Evolutionary conservation across 2,888 invertebrate species (phyloP).

Genomic region (Drosophila tripunctata): DNA sequence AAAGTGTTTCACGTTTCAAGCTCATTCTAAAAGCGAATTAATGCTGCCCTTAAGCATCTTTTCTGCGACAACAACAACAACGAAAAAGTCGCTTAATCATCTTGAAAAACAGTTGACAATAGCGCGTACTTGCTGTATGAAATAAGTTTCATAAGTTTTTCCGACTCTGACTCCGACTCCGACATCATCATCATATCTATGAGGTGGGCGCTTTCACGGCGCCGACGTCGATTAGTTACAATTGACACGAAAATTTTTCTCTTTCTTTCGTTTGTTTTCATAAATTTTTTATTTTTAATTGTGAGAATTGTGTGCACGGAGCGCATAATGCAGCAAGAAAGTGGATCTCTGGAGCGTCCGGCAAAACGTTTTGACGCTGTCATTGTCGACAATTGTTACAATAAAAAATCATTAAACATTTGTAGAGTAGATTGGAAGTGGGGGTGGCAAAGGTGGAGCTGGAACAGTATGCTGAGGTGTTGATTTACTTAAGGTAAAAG

Average conservation of each 20-base stretch:
- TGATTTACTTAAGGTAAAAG: constrained; percentile 20
- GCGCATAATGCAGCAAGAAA: constrained; percentile 54
- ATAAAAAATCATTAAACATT: constrained; percentile 52
- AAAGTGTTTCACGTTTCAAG: constrained; percentile 49
- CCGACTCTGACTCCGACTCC: constrained; percentile 24
- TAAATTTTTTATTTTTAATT: constrained; percentile 68
- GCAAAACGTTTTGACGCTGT: constrained; percentile 67
- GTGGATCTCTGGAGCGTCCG: constrained; percentile 58
- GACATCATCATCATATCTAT: constrained; percentile 7
- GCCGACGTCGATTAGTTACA: constrained; percentile 74
- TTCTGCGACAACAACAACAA: constrained; percentile 32
- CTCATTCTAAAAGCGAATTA: constrained; percentile 68
- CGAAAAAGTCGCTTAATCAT: constrained; percentile 65
- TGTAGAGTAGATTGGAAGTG: constrained; percentile 1
- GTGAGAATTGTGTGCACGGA: constrained; percentile 66
- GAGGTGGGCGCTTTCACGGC: constrained; percentile 73
- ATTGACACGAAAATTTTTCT: constrained; percentile 71
- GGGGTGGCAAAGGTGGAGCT: not conserved
- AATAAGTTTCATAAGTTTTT: constrained; percentile 63
- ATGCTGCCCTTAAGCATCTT: constrained; percentile 47
- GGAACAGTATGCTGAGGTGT: not conserved
- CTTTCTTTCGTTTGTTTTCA: constrained; percentile 58
- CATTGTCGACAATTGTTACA: constrained; percentile 70
- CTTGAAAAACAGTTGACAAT: constrained; percentile 75
- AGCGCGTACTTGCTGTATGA: constrained; percentile 22